Conservation (phyloP, 2,888 invertebrate species). For the Lacanobia wlatinum region DNA sequence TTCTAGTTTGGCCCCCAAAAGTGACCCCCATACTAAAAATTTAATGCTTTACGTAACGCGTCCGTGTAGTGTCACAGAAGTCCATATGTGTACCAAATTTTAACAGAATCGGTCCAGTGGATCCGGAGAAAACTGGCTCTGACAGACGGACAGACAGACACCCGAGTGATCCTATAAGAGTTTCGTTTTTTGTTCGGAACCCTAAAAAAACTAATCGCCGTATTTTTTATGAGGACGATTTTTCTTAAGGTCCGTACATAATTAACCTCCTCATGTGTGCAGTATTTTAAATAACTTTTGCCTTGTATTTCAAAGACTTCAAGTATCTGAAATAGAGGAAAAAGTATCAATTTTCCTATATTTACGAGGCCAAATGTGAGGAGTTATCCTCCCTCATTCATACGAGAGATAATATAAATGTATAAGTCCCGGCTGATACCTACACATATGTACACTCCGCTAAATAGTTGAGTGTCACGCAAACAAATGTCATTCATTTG, state of each 20-base stretch:
- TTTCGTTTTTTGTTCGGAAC: too few relatives aligned
- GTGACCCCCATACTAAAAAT: too few relatives aligned
- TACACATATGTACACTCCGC: neutral
- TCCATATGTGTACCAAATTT: too few relatives aligned
- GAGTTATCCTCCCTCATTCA: constrained; percentile 28
- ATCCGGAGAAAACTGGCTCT: too few relatives aligned
- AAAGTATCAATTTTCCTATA: constrained; percentile 25
- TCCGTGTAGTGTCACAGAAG: too few relatives aligned
- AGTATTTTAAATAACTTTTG: constrained; percentile 8
- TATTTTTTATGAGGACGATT: neutral
- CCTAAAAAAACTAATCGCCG: neutral
- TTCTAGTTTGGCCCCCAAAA: too few relatives aligned
- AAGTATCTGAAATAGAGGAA: constrained; percentile 40
- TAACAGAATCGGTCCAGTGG: too few relatives aligned
- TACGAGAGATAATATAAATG: neutral
- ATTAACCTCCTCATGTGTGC: neutral
- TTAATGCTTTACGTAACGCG: too few relatives aligned
- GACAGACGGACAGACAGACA: too few relatives aligned
- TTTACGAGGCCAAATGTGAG: constrained; percentile 12
- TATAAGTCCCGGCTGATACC: constrained; percentile 2
- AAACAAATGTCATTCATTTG: neutral
- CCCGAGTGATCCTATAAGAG: too few relatives aligned
- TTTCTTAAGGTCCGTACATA: neutral
- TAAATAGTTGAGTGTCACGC: neutral
- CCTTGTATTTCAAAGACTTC: constrained; percentile 13